Evolutionary conservation across 2,797 vertebrate species (phyloP), one percentile per base, ranked within the genome.

Genomic region (Pterois miles): DNA sequence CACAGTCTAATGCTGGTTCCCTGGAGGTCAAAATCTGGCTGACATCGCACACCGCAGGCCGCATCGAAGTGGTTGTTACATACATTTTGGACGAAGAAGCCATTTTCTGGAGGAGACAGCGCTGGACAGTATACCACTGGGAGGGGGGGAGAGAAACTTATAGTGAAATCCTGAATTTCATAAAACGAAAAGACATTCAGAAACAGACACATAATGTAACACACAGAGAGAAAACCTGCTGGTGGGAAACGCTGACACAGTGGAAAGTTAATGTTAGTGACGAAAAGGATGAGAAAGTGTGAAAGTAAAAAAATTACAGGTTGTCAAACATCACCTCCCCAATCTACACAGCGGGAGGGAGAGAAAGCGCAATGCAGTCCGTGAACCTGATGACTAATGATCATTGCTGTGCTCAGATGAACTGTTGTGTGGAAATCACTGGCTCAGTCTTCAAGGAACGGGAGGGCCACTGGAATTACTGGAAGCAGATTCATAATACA

Each of bases 51-150:
- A 20, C 98, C 98, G 23, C 98, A 99, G 20, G 98, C 98, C 13
- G 97, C 96, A 11, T 99, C 96, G 53, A 97, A 99, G 86, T 97
- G 96, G 93, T 97, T 97, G 91, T 98, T 97, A 76, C 98, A 99
- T 56, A 95, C 93, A 59, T 98, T 97, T 83, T 99, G 97, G 88
- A 99, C 90, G 85, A 99, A 99, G 89, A 97, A 96, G 77, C 98
- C 98, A 23, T 98, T 96, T 93, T 97, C 96, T 79, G 98, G 98
- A 20, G 98, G 96, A 67, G 91, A 91, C 77, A 99, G 89, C 40
- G 91, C 83, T 77, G 97, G 95, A 79, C 98, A 99, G 87, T 94
- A 93, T 27, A 99, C 96, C 90, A 94, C 98, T 99, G 90, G 64
- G 43, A 40, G 58, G 33, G 48, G 50, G 60, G 33, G 12, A 22